Percentiles rank a stretch among this genome's conserved stretches.
phyloP scores from a whole-genome alignment of 53 echinoderm and acorn worm genomes.

The Holothuria scabra region DNA sequence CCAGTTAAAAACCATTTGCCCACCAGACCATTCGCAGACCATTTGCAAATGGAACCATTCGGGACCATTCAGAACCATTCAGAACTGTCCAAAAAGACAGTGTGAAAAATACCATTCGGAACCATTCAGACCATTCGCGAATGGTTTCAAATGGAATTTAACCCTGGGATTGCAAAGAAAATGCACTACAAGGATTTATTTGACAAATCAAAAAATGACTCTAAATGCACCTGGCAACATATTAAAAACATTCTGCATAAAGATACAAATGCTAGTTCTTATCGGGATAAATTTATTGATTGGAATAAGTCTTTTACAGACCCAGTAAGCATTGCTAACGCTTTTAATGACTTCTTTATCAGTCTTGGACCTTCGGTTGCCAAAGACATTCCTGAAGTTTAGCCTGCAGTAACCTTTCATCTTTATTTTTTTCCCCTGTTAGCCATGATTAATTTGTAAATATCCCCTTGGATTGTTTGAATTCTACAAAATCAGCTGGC shows the following conservation, averaged over 20 bases:
- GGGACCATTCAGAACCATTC: no score
- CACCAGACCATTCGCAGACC: no score
- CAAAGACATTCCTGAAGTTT: slow-evolving; percentile 1
- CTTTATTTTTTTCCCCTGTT: neutral
- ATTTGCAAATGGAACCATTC: no score
- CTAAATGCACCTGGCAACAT: slow-evolving; percentile 9
- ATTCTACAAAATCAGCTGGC: neutral
- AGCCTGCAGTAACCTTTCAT: neutral
- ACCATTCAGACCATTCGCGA: no score
- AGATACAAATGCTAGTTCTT: neutral
- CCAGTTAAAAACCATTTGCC: no score
- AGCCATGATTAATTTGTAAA: neutral
- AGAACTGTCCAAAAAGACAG: no score
- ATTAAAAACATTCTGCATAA: slow-evolving; percentile 5
- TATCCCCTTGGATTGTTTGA: neutral
- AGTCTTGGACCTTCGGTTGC: neutral
- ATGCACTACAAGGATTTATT: slow-evolving; percentile 12
- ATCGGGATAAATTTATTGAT: neutral
- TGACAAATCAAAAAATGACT: neutral
- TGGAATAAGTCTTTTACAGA: neutral
- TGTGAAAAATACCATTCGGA: no score
- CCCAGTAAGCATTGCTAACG: slow-evolving; percentile 11
- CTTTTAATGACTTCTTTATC: neutral
- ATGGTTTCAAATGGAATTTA: no score
- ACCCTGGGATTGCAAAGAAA: slow-evolving; percentile 18